Evolutionary conservation across 2,888 invertebrate species (phyloP).

Genomic region (Zhuqinia jingwanae): DNA sequence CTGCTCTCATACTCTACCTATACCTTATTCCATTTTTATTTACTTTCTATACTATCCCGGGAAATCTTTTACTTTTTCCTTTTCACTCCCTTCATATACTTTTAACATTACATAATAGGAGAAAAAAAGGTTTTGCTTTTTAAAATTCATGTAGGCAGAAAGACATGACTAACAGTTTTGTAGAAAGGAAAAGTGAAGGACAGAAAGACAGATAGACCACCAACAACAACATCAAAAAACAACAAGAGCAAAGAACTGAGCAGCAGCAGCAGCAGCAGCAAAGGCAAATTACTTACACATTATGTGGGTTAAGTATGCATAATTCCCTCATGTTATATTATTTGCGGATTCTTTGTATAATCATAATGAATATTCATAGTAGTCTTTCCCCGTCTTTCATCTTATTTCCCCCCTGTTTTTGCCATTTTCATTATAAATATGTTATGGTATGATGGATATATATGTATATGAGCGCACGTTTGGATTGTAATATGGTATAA

Average conservation of each 20-base stretch:
- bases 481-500: background rate
- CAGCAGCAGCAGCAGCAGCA: slow-evolving; percentile 1
- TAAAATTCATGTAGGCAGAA: slow-evolving; percentile 60
- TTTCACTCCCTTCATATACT: background rate
- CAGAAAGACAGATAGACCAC: no score
- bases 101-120: no score
- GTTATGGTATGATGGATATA: background rate
- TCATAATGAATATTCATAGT: slow-evolving; percentile 37
- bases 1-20: background rate
- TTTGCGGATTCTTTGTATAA: background rate
- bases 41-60: background rate
- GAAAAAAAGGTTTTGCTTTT: slow-evolving; percentile 30
- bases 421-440: background rate
- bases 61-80: background rate
- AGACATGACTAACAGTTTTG: no score
- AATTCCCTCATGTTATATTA: slow-evolving; percentile 39
- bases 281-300: slow-evolving; percentile 55
- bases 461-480: background rate
- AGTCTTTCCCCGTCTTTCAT: background rate
- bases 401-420: background rate
- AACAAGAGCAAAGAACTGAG: background rate
- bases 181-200: no score
- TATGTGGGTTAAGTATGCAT: no score
- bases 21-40: background rate
- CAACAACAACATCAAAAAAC: no score